Evolutionary conservation across 2,888 invertebrate species (phyloP).

Genomic region (Stegophylla sp.): DNA sequence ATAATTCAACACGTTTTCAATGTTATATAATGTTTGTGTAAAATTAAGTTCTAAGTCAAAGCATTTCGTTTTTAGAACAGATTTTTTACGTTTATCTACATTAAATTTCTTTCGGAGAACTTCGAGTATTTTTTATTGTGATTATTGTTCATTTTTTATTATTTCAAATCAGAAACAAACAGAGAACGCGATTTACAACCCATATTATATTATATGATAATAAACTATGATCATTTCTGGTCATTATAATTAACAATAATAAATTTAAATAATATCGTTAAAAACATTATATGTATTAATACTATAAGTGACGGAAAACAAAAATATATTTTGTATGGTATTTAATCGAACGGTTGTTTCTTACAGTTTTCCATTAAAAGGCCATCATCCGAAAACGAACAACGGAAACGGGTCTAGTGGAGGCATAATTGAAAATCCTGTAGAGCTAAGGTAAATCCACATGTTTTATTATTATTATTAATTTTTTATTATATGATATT

Average conservation of each 20-base stretch:
- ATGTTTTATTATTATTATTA: no score
- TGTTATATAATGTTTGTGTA: no score
- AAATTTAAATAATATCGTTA: neutral
- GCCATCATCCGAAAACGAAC: slow-evolving; percentile 44
- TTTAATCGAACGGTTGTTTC: neutral
- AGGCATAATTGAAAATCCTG: slow-evolving; percentile 54
- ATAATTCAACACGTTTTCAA: no score
- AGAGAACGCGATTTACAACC: no score
- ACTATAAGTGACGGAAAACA: no score
- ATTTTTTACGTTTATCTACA: neutral
- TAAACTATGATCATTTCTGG: neutral
- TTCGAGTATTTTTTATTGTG: neutral
- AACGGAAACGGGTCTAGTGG: slow-evolving; percentile 53
- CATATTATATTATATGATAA: neutral
- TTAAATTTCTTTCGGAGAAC: neutral
- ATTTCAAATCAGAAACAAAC: no score
- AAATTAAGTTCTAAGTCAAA: no score
- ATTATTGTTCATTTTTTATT: neutral
- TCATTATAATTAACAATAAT: neutral
- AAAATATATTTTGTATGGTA: neutral
- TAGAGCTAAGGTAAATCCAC: slow-evolving; percentile 48
- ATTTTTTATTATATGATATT: slow-evolving; percentile 72
- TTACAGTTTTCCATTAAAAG: slow-evolving; percentile 54
- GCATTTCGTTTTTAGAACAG: neutral
- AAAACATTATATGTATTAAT: neutral